Evolutionary conservation across 1,140 invertebrate genomes (phyloP).

Genomic region (Drosophila grimshawi): DNA sequence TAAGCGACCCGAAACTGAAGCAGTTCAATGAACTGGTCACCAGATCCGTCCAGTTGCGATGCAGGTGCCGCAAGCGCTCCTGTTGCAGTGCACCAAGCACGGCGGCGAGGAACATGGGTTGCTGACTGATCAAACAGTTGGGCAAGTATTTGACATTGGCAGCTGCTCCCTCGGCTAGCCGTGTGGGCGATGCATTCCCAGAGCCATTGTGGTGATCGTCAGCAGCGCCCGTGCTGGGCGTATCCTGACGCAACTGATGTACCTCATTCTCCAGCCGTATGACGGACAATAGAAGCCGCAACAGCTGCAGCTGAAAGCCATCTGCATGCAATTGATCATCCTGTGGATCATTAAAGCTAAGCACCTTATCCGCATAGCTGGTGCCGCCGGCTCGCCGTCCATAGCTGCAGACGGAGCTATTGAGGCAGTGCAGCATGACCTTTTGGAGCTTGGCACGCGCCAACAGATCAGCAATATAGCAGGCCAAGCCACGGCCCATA

Average conservation of each 20-base stretch:
- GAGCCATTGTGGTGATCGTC: conserved; percentile 40
- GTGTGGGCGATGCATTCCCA: conserved; percentile 76
- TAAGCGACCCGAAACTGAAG: conserved; percentile 91
- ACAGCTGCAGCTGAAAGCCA: conserved; percentile 91
- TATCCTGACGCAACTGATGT: conserved; percentile 85
- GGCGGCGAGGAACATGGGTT: conserved; percentile 94
- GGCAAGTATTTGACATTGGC: conserved; percentile 87
- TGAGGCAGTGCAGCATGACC: conserved; percentile 93
- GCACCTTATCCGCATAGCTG: conserved; percentile 93
- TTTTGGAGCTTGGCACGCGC: conserved; percentile 95
- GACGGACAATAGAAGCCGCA: conserved; percentile 88
- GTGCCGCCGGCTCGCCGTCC: conserved; percentile 31
- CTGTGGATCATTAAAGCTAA: conserved; percentile 92
- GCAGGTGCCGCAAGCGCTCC: conserved; percentile 89
- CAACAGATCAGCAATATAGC: conserved; percentile 93
- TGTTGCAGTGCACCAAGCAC: conserved; percentile 91
- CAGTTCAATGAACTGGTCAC: conserved; percentile 89
- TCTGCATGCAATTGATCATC: conserved; percentile 89
- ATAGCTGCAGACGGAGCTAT: conserved; percentile 89
- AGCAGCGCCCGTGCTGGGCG: conserved; percentile 26
- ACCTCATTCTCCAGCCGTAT: conserved; percentile 92
- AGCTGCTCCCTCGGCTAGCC: conserved; percentile 61
- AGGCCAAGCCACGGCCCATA: conserved; percentile 91
- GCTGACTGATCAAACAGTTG: conserved; percentile 90
- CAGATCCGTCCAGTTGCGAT: conserved; percentile 92